Percentiles rank a stretch among this genome's conserved stretches.
Evolutionary conservation across 1,140 invertebrate genomes (phyloP).

Genomic region (Ectropis grisescens): DNA sequence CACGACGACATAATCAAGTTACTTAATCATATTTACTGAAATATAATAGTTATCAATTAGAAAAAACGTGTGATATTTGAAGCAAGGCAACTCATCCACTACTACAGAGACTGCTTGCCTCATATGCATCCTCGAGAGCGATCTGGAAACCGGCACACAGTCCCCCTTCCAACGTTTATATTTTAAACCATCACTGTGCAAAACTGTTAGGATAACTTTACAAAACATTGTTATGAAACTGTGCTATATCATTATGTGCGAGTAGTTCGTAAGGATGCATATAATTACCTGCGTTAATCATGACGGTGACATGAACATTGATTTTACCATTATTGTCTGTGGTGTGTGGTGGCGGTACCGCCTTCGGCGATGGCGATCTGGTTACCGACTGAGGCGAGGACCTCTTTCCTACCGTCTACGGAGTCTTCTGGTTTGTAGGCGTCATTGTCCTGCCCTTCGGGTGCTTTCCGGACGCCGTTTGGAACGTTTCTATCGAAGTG

Average conservation of each 20-base stretch:
- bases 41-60: no score
- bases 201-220: constrained; percentile 45
- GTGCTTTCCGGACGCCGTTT: constrained; percentile 73
- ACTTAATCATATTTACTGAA: no score
- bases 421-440: constrained; percentile 73
- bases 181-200: constrained; percentile 49
- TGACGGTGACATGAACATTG: constrained; percentile 88
- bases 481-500: constrained; percentile 40
- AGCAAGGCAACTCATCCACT: constrained; percentile 40
- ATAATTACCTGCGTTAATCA: constrained; percentile 77
- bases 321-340: constrained; percentile 89
- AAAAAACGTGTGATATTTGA: no score
- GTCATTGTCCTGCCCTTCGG: constrained; percentile 85
- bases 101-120: constrained; percentile 57
- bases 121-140: constrained; percentile 62
- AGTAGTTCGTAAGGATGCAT: constrained; percentile 62
- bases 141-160: constrained; percentile 26
- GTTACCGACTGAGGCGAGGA: constrained; percentile 33
- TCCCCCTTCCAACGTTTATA: constrained; percentile 33
- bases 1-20: no score
- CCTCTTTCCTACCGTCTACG: constrained; percentile 70
- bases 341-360: constrained; percentile 72
- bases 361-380: constrained; percentile 61
- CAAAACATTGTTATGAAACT: constrained; percentile 34
- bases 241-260: constrained; percentile 37